Conservation (phyloP, 92 coral and sea anemone species). For the Porites lobata region DNA sequence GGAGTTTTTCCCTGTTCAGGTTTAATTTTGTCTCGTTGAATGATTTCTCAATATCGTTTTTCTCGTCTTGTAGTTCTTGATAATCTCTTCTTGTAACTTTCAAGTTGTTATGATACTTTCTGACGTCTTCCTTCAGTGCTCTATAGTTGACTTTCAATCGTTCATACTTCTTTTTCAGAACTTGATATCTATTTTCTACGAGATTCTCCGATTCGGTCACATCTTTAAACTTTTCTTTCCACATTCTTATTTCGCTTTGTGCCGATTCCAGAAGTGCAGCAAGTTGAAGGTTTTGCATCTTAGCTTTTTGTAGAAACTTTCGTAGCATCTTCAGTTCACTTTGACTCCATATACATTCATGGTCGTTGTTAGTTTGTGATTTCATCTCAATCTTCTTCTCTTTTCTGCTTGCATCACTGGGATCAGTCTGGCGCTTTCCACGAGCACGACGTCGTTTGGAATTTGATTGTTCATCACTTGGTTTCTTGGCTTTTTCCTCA, state of each 20-base stretch:
- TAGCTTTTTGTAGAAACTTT: slow-evolving; percentile 83
- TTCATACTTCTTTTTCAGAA: slow-evolving; percentile 77
- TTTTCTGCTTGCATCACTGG: neutral
- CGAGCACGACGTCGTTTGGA: neutral
- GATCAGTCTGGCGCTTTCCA: neutral
- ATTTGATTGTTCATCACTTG: slow-evolving; percentile 1
- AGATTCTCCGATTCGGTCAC: slow-evolving; percentile 30
- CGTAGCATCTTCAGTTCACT: slow-evolving; percentile 82
- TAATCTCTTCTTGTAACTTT: slow-evolving; percentile 65
- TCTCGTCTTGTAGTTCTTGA: slow-evolving; percentile 61
- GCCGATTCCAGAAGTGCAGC: slow-evolving; percentile 77
- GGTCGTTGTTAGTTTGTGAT: slow-evolving; percentile 10
- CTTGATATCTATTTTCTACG: slow-evolving; percentile 55
- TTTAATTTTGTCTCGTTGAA: slow-evolving; percentile 56
- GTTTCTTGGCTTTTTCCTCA: slow-evolving; percentile 19
- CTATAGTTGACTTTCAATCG: slow-evolving; percentile 85
- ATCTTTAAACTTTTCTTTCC: slow-evolving; percentile 65
- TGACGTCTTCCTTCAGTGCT: slow-evolving; percentile 92
- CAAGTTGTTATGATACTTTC: slow-evolving; percentile 65
- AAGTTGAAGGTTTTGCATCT: slow-evolving; percentile 87
- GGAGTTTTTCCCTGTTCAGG: slow-evolving; percentile 65
- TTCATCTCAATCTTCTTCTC: neutral
- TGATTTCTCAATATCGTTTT: slow-evolving; percentile 44
- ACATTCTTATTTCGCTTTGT: slow-evolving; percentile 62
- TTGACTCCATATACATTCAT: slow-evolving; percentile 81